These are phyloP conservation scores for Drosophila stalkeri DNA, from an alignment of 2,888 invertebrate species.

Conservation along the genomic window DNA sequence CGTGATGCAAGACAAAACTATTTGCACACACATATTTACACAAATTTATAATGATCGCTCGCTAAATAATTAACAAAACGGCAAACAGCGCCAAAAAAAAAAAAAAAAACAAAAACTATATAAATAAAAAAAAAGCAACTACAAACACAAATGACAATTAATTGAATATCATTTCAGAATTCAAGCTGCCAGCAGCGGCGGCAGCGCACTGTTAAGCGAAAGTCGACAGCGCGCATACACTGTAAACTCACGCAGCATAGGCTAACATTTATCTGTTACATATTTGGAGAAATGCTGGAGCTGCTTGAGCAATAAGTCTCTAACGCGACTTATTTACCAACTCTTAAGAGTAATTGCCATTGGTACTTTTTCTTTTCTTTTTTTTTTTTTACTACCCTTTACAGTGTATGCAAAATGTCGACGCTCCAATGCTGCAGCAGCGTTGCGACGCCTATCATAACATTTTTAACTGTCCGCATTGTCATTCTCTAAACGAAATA, in stretches of 20 bases:
- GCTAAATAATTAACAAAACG: slow-evolving; percentile 59
- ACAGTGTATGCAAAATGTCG: slow-evolving; percentile 23
- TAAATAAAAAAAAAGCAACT: slow-evolving; percentile 53
- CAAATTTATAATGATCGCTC: slow-evolving; percentile 37
- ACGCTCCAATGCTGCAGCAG: slow-evolving; percentile 12
- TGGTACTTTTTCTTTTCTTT: neutral
- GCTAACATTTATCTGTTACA: neutral
- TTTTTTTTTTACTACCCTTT: neutral
- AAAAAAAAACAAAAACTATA: slow-evolving; percentile 25
- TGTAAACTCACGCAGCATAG: neutral
- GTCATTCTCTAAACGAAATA: slow-evolving; percentile 68
- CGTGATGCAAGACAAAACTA: slow-evolving; percentile 40
- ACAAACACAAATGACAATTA: slow-evolving; percentile 68
- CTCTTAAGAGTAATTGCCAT: neutral
- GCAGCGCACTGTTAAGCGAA: neutral
- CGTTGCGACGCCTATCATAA: slow-evolving; percentile 42
- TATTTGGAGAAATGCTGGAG: neutral
- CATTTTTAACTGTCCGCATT: slow-evolving; percentile 47
- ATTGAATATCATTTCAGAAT: slow-evolving; percentile 66
- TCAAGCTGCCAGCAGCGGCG: slow-evolving; percentile 21
- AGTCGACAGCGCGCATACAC: neutral
- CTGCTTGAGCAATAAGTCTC: neutral
- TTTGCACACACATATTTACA: slow-evolving; percentile 5
- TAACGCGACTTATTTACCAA: neutral
- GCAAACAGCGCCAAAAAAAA: slow-evolving; percentile 31